phyloP scores from a whole-genome alignment of 2,113 vertebrate genomes.

The Tichodroma muraria region DNA sequence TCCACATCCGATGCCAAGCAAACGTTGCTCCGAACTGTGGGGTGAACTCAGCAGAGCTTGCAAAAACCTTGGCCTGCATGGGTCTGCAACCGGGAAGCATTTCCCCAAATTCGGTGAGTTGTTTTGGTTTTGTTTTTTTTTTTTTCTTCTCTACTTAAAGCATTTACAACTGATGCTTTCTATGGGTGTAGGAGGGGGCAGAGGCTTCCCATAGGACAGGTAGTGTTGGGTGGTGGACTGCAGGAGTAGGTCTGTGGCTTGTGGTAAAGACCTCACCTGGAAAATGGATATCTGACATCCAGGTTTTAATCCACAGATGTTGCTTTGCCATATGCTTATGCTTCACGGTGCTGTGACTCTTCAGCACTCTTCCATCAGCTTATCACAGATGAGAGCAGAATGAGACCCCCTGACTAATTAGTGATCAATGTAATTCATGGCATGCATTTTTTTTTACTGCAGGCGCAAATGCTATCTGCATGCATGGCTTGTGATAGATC shows the following conservation, averaged over 20 bases:
- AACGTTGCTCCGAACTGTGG: conserved; percentile 94
- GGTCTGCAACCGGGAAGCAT: conserved; percentile 88
- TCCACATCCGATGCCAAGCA: conserved; percentile 91
- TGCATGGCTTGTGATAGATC: not conserved
- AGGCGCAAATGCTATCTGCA: not conserved
- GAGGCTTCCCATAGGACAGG: not conserved
- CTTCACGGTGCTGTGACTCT: not conserved
- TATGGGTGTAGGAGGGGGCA: not conserved
- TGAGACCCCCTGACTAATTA: not conserved
- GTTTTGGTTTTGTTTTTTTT: not conserved
- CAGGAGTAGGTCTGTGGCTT: not conserved
- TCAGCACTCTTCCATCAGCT: not conserved
- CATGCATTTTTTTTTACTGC: not conserved
- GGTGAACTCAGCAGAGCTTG: conserved; percentile 89
- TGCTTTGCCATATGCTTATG: not conserved
- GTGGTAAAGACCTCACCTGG: not conserved
- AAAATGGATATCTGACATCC: not conserved
- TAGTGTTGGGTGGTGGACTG: not conserved
- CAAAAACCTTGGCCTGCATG: conserved; percentile 91
- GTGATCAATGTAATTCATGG: not conserved
- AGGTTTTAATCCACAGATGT: not conserved
- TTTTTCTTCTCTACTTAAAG: not conserved
- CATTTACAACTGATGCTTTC: not conserved
- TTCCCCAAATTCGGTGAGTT: conserved; percentile 74
- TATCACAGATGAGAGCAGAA: not conserved